Percentiles rank a stretch among this genome's conserved stretches.
phyloP scores from a whole-genome alignment of 64 coral and sea anemone species.

The Actinia tenebrosa region DNA sequence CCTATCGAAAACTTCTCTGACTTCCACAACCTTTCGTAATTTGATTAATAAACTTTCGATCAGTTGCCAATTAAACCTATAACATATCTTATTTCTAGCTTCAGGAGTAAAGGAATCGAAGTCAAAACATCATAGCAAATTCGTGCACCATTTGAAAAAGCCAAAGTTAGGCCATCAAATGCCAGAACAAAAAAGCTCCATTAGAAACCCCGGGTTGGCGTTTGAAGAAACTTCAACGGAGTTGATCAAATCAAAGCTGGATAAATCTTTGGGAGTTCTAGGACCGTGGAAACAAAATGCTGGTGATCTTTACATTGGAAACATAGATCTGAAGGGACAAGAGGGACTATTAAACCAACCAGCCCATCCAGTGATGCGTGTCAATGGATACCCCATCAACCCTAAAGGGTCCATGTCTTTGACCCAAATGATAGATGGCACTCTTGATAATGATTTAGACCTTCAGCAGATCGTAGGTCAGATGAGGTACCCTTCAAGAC shows the following conservation, averaged over 20 bases:
- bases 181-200: not conserved
- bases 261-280: constrained; percentile 20
- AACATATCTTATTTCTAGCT: not conserved
- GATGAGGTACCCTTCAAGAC: not conserved
- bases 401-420: constrained; percentile 4
- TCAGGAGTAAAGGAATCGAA: not conserved
- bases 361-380: not conserved
- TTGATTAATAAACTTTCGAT: no score
- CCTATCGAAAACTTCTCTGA: no score
- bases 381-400: constrained; percentile 31
- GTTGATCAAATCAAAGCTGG: constrained; percentile 1
- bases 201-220: not conserved
- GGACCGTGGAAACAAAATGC: constrained; percentile 3
- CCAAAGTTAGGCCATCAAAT: not conserved
- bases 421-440: not conserved
- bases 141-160: not conserved
- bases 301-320: not conserved
- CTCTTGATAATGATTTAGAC: not conserved
- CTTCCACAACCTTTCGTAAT: no score
- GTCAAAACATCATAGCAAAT: not conserved
- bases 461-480: not conserved
- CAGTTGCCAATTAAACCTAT: not conserved
- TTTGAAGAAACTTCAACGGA: constrained; percentile 20
- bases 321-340: not conserved
- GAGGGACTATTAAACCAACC: constrained; percentile 3